Base-by-base conservation (phyloP, 2,888 invertebrate genomes). In the Xylophagus ater region DNA sequence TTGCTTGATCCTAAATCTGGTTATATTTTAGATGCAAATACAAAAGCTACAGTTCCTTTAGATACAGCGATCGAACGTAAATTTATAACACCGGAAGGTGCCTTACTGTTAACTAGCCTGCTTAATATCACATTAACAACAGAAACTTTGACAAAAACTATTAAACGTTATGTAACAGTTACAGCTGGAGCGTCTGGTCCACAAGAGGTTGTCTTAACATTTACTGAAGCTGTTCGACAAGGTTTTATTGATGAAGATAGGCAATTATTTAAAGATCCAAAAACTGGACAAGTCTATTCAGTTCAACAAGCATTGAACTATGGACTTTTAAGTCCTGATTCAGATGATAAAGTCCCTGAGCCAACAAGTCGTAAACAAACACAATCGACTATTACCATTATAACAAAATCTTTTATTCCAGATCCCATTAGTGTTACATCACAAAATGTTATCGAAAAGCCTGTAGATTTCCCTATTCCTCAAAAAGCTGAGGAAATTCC, bases 1-100 rank as follows among this genome's bases (percentile, higher is more conserved):
- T 73, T 84, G 53, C 73, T 97, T 37, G 90, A 97, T 60, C 86
- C 93, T 0, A 80, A 79, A 62, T 81, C 84, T 18, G 93, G 92
- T 7, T 80, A 87, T 61, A 72, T 90, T 46, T 65, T 92, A 44
- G 84, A 92, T 56, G 73, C 81, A 13, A 68, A 71, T 46, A 77
- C 74, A 29, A 77, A 77, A 52, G 76, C 74, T 55, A 72, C 78
- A 35, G 73, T 88, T 56, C 83, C 88, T 45, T 73, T 89, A 43
- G 83, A 89, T 54, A 81, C 82, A 57, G 92, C 92, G 20, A 82
- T 93, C 43, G 80, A 84, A 60, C 76, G 80, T 41, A 82, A 85
- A 54, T 71, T 88, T 52, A 83, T 93, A 23, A 82, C 87, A 9
- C 79, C 85, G 1, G 85, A 87, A 63, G 92, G 92, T 41, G 90